Base-by-base conservation (phyloP, 2,113 vertebrate species). In the Pseudolaguvia tuberculata region DNA sequence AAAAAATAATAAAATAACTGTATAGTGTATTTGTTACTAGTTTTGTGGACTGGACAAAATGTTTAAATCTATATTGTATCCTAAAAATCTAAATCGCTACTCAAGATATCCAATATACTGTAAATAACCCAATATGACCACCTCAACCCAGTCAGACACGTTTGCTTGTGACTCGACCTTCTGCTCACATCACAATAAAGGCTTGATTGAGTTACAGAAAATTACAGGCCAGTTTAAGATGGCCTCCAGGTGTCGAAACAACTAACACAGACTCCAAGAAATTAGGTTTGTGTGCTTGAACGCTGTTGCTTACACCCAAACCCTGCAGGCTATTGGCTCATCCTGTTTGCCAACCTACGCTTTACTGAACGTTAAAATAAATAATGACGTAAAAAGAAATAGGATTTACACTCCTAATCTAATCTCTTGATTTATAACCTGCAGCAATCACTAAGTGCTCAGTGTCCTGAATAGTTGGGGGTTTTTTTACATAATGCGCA, bases 401-500 rank as follows among this genome's bases (percentile, higher is more conserved):
- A 72, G 70, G 56, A 68, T 58, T 76, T 76, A 76, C 52, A 50
- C 75, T 70, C 21, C 50, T 78, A 78, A 80, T 80, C 79, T 73
- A 77, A 74, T 80, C 29, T 47, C 31, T 39, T 59, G 39, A 58
- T 70, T 73, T 69, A 70, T 13, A 55, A 58, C 75, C 75, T 42
- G 53, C 76, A 70, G 79, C 71, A 80, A 74, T 27, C 25, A 42
- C 57, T 80, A 62, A 77, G 75, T 70, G 58, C 59, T 75, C 35
- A 66, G 48, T 65, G 52, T 73, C 73, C 55, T 45, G 45, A 20
- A 5, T 56, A n/a, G 2, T 25, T 55, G 7, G 4, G 27, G 4
- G 27, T 29, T 29, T 29, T 61, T 35, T 61, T 59, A 73, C 53
- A 56, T n/a, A 56, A 70, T 71, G 35, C 52, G 53, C 10, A 5